Evolutionary conservation across 1,140 invertebrate genomes (phyloP).

Genomic region (Potamilus streckersoni): DNA sequence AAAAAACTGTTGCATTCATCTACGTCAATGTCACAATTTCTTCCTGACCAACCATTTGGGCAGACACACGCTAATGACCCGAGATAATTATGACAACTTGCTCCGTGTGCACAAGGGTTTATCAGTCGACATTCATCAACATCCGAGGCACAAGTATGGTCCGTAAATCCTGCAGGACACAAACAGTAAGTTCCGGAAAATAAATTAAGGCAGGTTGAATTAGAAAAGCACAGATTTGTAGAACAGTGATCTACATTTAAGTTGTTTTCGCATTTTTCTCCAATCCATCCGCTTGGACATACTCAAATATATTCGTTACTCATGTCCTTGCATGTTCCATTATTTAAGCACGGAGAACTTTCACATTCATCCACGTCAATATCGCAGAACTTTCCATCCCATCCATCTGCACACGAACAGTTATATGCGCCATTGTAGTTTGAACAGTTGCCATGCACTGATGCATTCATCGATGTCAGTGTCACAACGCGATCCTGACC

Average conservation of each 20-base stretch:
- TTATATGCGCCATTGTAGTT: constrained; percentile 44
- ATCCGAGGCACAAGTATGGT: constrained; percentile 82
- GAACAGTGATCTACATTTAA: constrained; percentile 74
- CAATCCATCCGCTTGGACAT: constrained; percentile 83
- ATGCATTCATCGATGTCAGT: too few species aligned
- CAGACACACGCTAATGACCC: constrained; percentile 56
- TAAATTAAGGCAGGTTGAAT: constrained; percentile 3
- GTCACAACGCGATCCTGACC: too few species aligned
- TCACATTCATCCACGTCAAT: constrained; percentile 77
- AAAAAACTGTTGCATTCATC: constrained; percentile 73
- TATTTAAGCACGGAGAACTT: constrained; percentile 78
- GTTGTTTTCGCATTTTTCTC: constrained; percentile 82
- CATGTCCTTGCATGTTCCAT: constrained; percentile 45
- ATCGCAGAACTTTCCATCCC: constrained; percentile 52
- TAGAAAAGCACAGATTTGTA: constrained; percentile 73
- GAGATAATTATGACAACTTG: constrained; percentile 43
- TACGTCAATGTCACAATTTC: constrained; percentile 17
- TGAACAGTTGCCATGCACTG: too few species aligned
- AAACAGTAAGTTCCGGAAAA: constrained; percentile 42
- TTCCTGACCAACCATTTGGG: constrained; percentile 24
- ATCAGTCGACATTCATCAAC: constrained; percentile 67
- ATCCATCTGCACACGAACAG: constrained; percentile 89
- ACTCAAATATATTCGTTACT: constrained; percentile 70
- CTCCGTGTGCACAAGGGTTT: constrained; percentile 61
- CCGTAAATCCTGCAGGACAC: constrained; percentile 83